phyloP scores from a whole-genome alignment of 2,888 invertebrate genomes.

The Netelia virgata region DNA sequence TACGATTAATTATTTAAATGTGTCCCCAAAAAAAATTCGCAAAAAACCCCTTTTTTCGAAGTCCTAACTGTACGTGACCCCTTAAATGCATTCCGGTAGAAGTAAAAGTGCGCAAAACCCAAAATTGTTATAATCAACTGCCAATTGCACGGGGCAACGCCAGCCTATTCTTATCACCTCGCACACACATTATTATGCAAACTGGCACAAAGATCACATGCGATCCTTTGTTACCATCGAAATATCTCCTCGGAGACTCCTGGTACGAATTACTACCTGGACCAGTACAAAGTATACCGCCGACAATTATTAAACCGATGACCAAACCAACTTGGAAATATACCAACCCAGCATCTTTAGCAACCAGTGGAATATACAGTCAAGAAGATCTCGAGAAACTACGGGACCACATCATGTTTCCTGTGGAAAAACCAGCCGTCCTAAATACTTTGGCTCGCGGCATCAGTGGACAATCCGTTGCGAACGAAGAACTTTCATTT shows the following conservation, averaged over 20 bases:
- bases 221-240: conserved; percentile 11
- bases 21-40: too few relatives aligned
- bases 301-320: conserved; percentile 52
- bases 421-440: conserved; percentile 47
- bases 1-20: too few relatives aligned
- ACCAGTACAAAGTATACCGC: conserved; percentile 40
- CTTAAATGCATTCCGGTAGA: conserved; percentile 71
- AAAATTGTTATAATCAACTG: conserved; percentile 70
- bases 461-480: conserved; percentile 2
- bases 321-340: conserved; percentile 67
- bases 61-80: too few relatives aligned
- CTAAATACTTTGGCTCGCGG: conserved; percentile 60
- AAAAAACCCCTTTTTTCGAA: too few relatives aligned
- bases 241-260: conserved; percentile 55
- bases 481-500: conserved; percentile 9
- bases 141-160: conserved; percentile 61
- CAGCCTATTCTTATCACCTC: conserved; percentile 37
- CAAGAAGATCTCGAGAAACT: conserved; percentile 55
- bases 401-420: conserved; percentile 64
- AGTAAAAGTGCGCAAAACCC: conserved; percentile 58
- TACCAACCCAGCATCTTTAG: conserved; percentile 52
- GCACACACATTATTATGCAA: conserved; percentile 40
- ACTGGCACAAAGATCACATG: conserved; percentile 27
- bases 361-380: conserved; percentile 65
- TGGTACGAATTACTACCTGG: conserved; percentile 68